A percentile compares a stretch with the other conserved stretches of the same genome.
These are phyloP conservation scores for Leptinotarsa tumamoca DNA, from an alignment of 2,888 invertebrate genomes.

Conservation along the genomic window DNA sequence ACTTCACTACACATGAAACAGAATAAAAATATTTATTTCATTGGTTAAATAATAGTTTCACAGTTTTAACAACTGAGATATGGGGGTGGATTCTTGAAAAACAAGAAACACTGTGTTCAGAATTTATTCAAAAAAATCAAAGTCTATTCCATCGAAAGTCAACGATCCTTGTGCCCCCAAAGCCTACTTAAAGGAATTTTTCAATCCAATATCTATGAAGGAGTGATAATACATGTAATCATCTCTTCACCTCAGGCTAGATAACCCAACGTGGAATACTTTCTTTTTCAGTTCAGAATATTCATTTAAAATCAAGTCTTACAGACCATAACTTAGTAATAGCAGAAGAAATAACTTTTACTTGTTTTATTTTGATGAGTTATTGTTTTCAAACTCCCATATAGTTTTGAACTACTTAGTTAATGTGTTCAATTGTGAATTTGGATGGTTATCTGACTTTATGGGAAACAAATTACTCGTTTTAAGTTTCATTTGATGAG, in stretches of 20 bases:
- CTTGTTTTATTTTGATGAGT: not conserved
- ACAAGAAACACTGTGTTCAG: not conserved
- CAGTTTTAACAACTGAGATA: too few relatives aligned
- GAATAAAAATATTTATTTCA: too few relatives aligned
- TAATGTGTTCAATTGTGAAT: not conserved
- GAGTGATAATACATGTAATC: not conserved
- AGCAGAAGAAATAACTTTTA: conserved; percentile 2
- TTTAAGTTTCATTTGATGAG: not conserved
- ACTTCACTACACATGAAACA: too few relatives aligned
- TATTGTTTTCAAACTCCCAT: not conserved
- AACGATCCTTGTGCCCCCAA: not conserved
- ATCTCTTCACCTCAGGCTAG: conserved; percentile 1
- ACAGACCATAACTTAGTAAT: conserved; percentile 3
- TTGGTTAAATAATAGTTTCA: too few relatives aligned
- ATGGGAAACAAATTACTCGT: conserved; percentile 5
- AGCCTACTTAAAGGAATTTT: conserved; percentile 12
- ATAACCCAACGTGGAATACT: not conserved
- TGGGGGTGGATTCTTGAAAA: too few relatives aligned
- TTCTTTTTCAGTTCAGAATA: conserved; percentile 9
- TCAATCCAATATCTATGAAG: not conserved
- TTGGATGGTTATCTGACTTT: not conserved
- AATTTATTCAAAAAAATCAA: not conserved
- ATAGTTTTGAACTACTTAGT: not conserved
- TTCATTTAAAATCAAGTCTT: conserved; percentile 2
- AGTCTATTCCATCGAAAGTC: conserved; percentile 9